These are phyloP conservation scores for Stegostoma tigrinum DNA, from an alignment of 2,113 vertebrate species.

Conservation along the genomic window DNA sequence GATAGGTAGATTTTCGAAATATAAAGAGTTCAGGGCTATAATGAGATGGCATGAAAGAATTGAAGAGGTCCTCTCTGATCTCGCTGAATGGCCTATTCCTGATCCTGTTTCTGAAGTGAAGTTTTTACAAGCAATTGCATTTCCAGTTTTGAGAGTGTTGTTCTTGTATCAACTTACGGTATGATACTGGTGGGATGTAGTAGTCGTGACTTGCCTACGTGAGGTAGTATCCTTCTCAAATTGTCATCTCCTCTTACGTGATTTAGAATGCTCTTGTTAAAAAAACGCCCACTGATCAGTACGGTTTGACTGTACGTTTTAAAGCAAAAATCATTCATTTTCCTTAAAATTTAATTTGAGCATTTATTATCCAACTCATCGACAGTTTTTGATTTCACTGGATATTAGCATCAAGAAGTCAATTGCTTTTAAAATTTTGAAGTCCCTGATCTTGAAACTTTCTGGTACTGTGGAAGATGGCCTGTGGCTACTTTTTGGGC, in stretches of 20 bases:
- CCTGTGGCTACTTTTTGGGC: not conserved
- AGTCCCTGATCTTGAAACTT: not conserved
- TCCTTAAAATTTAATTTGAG: not conserved
- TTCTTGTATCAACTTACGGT: not conserved
- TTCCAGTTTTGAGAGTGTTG: too few species aligned
- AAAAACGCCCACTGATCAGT: not conserved
- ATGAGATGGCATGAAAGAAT: too few species aligned
- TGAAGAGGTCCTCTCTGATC: too few species aligned
- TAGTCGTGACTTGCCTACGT: not conserved
- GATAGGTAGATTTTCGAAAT: too few species aligned
- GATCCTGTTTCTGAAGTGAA: too few species aligned
- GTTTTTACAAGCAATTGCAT: too few species aligned
- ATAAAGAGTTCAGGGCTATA: too few species aligned
- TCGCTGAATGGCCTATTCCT: too few species aligned
- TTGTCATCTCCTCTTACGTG: not conserved
- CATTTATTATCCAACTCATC: not conserved
- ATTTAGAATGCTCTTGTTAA: not conserved
- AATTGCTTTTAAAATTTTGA: not conserved
- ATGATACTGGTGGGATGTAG: not conserved
- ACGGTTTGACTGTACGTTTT: not conserved
- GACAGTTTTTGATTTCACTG: not conserved
- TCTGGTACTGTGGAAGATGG: not conserved
- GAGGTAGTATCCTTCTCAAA: not conserved
- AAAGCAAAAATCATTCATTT: not conserved
- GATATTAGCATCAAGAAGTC: not conserved